Base-by-base conservation (phyloP, 2,113 vertebrate species). In the Chrysemys picta region DNA sequence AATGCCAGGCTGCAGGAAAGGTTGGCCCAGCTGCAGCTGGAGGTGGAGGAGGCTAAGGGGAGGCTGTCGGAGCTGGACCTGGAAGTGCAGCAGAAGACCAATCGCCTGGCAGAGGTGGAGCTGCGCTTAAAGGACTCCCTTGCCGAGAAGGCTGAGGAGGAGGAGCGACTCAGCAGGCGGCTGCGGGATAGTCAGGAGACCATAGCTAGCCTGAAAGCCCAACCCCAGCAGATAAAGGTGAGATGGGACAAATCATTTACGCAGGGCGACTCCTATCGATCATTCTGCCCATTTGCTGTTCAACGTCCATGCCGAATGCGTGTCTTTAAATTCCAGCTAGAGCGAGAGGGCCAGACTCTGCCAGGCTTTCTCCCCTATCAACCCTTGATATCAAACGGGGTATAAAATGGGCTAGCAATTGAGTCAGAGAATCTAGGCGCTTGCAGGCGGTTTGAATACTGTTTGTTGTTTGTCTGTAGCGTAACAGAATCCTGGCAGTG, bases 131-230 rank as follows among this genome's bases (percentile, higher is more conserved):
- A 99, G 72, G 98, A 99, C 97, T 98, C 98, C 1, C 91, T 98
- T 95, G 96, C 97, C 0, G 98, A 98, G 97, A 98, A 98, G 93
- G 97, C 95, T 0, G 98, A 99, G 96, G 98, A 98, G 45, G 98
- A 99, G 96, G 98, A 98, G 81, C 90, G 98, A 82, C 98, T 99
- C 57, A 96, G 95, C 88, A 97, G 98, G 65, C 97, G 97, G 13
- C 98, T 99, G 91, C 97, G 98, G 9, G 98, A 99, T 84, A 99
- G 98, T 52, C 99, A 99, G 78, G 98, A 99, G 82, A 98, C 99
- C 53, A 99, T 99, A 0, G 98, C 98, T 89, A 98, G 97, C 84
- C 98, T 99, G 94, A 98, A 96, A 24, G 97, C 98, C 10, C 97
- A 98, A 91, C 98, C 98, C 5, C 98, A 98, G 2, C 98, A 98